Evolutionary conservation across 2,888 invertebrate genomes (phyloP), one percentile per base, ranked within the genome.

Genomic region (Microdon myrmicae): DNA sequence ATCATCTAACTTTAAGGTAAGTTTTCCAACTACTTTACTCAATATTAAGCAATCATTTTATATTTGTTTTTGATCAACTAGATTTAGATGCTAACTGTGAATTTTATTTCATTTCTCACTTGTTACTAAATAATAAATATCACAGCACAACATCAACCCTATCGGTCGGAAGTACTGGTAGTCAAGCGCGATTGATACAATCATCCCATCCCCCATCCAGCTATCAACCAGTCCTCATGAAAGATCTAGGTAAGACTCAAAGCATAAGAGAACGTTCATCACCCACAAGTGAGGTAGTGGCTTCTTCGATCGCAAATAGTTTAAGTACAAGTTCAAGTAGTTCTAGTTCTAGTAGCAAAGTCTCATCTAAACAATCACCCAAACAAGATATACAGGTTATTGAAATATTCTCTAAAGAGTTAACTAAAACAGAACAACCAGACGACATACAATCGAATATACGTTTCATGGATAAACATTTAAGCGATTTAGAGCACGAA

Each of bases 181-280:
- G 92, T 79, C 93, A 94, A 82, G 94, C 95, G 58, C 87, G 93
- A 74, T 87, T 95, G 75, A 93, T 95, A 78, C 94, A 94, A 82
- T 92, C 94, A 69, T 95, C 94, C 71, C 92, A 94, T 81, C 93
- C 94, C 75, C 95, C 95, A 56, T 89, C 92, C 73, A 91, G 90
- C 79, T 94, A 94, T 82, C 93, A 94, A 74, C 94, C 94, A 55
- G 87, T 90, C 71, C 87, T 89, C 79, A 88, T 90, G 76, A 90
- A 92, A 83, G 93, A 93, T 83, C 82, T 93, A 86, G 92, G 93
- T 93, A 90, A 89, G 90, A 74, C 69, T 71, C 73, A 71, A 67
- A 70, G 71, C 68, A 69, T 68, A 69, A 68, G 68, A 43, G 71
- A 73, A 69, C 60, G 69, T 53, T 69, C 71, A 60, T 70, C 71